Evolutionary conservation across 2,113 vertebrate species (phyloP), one percentile per base, ranked within the genome.

Genomic region (Capra hircus): DNA sequence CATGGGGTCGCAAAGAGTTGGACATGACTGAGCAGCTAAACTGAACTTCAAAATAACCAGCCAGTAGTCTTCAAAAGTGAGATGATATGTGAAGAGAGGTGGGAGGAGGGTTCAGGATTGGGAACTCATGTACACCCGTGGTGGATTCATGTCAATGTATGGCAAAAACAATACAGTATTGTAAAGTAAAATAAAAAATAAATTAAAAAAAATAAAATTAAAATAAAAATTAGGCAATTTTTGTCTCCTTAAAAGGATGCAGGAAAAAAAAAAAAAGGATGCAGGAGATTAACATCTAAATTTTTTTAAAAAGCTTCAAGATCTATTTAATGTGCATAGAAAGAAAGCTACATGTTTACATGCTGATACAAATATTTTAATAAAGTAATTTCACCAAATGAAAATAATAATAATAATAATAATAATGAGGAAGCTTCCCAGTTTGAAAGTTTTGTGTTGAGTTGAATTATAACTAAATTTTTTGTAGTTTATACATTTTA

Each of bases 401-500:
- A 97, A 62, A 50, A 50, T 13, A 13, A 50, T 50, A 48, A 52
- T 82, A 82, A 82, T 89, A 94, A 88, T 89, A 94, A 88, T 88
- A 82, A 48, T 13, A 45, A 45, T 57, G 36, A 57, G 36, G n/a
- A 88, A 94, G 7, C 55, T 33, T 28, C 55, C 28, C 28, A 89
- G 36, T 30, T 55, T 71, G 11, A 36, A 98, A 98, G 98, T 96
- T 98, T 91, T 98, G 98, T 99, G 98, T 98, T 98, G 96, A 98
- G 82, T 98, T 97, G 97, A 98, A 98, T 98, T 98, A 97, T 98
- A 98, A 98, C 97, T 94, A 96, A 98, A 15, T 3, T 98, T 99
- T 99, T 99, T 99, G 98, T 99, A 99, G 98, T 40, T 71, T 99
- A 99, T 99, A 99, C 99, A 97, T 71, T 71, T 71, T 36, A 71